Percentiles rank a stretch among this genome's conserved stretches.
Evolutionary conservation across 2,797 vertebrate species (phyloP).

Genomic region (Myotis findleyi): DNA sequence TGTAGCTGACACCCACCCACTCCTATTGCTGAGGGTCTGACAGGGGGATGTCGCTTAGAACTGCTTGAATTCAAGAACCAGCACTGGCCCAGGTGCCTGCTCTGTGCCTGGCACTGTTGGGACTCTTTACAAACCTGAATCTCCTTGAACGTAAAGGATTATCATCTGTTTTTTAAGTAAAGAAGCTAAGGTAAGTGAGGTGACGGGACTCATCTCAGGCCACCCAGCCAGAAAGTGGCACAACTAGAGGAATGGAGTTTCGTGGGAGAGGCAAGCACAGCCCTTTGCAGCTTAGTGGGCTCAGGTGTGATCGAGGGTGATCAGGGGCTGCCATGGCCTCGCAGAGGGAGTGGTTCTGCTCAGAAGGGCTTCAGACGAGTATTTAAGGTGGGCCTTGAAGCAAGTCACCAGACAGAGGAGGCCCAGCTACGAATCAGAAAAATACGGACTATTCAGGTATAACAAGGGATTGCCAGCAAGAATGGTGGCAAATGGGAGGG

Average conservation of each 20-base stretch:
- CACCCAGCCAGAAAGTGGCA: not conserved
- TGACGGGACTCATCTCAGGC: not conserved
- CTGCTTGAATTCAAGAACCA: not conserved
- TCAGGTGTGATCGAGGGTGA: not conserved
- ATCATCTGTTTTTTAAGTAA: not conserved
- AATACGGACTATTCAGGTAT: not conserved
- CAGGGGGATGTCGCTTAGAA: not conserved
- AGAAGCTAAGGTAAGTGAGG: not conserved
- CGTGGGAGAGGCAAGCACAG: not conserved
- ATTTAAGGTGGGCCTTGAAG: not conserved
- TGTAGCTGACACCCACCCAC: not conserved
- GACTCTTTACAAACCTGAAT: not conserved
- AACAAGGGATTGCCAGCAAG: not conserved
- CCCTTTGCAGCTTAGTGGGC: not conserved
- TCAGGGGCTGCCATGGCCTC: not conserved
- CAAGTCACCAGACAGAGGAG: not conserved
- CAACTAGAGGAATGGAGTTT: not conserved
- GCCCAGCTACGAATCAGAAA: not conserved
- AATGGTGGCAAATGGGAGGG: not conserved
- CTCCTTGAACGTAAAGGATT: not conserved
- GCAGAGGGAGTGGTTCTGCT: not conserved
- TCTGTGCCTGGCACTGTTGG: not conserved
- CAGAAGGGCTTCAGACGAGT: not conserved
- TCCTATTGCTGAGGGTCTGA: not conserved
- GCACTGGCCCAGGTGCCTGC: not conserved